Percentiles rank a stretch among this genome's conserved stretches.
Evolutionary conservation across 2,888 invertebrate species (phyloP).

Genomic region (Euspilapteryx auroguttella): DNA sequence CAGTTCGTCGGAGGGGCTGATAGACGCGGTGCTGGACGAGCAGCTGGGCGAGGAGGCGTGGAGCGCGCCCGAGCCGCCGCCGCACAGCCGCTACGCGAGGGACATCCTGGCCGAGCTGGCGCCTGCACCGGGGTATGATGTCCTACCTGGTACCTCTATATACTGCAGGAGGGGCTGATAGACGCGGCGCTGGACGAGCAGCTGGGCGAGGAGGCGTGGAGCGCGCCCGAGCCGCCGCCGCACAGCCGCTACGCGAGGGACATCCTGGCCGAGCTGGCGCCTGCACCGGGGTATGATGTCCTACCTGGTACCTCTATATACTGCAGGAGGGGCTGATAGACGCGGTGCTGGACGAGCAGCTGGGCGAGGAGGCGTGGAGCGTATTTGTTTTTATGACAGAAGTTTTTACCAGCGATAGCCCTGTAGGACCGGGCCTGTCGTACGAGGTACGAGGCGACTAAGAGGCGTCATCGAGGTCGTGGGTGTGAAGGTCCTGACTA

Average conservation of each 20-base stretch:
- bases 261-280: conserved; percentile 31
- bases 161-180: conserved; percentile 71
- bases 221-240: conserved; percentile 17
- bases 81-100: conserved; percentile 22
- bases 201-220: conserved; percentile 61
- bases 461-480: too few species aligned
- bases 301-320: too few species aligned
- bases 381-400: too few species aligned
- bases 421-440: too few species aligned
- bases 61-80: conserved; percentile 21
- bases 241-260: conserved; percentile 26
- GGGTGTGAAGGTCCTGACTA: too few species aligned
- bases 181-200: conserved; percentile 73
- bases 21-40: conserved; percentile 72
- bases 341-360: conserved; percentile 70
- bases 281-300: conserved; percentile 17
- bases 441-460: too few species aligned
- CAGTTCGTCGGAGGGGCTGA: conserved; percentile 68
- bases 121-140: conserved; percentile 19
- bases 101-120: conserved; percentile 34
- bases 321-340: conserved; percentile 73
- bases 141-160: too few species aligned
- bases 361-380: conserved; percentile 61
- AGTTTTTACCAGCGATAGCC: too few species aligned
- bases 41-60: conserved; percentile 65